These are phyloP conservation scores for Eulithis prunata DNA, from an alignment of 2,888 invertebrate genomes.

Conservation along the genomic window DNA sequence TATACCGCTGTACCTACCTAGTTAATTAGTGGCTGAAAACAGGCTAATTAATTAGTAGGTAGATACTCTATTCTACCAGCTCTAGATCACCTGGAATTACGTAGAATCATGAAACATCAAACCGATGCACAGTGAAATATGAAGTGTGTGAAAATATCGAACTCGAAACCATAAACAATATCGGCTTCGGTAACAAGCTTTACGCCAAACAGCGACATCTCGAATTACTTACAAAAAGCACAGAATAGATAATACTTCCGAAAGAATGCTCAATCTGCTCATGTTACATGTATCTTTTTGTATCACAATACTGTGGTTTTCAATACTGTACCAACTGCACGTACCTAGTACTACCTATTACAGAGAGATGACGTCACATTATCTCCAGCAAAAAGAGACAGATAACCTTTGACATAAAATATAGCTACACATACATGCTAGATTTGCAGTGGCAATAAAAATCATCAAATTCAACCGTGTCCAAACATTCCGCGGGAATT, in stretches of 20 bases:
- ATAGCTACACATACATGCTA: too few relatives aligned
- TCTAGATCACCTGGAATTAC: constrained; percentile 13
- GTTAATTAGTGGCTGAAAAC: background rate
- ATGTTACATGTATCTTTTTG: constrained; percentile 23
- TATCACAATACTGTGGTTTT: constrained; percentile 2
- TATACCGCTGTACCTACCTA: too few relatives aligned
- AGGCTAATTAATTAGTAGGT: too few relatives aligned
- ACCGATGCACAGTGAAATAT: constrained; percentile 15
- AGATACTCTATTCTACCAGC: background rate
- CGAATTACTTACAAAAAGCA: constrained; percentile 32
- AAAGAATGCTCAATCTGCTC: background rate
- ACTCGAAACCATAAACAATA: constrained; percentile 29
- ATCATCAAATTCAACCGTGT: too few relatives aligned
- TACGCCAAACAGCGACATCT: constrained; percentile 33
- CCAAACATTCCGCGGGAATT: too few relatives aligned
- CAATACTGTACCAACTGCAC: background rate
- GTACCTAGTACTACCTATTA: too few relatives aligned
- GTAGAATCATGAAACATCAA: constrained; percentile 15
- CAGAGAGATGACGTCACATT: background rate
- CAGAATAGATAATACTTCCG: too few relatives aligned
- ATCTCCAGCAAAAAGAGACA: background rate
- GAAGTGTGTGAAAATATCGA: constrained; percentile 23
- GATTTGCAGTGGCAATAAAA: too few relatives aligned
- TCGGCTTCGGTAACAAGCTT: constrained; percentile 26
- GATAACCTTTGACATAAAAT: too few relatives aligned